These are phyloP conservation scores for Mus minutoides DNA, from an alignment of 2,797 vertebrate genomes.

Conservation along the genomic window DNA sequence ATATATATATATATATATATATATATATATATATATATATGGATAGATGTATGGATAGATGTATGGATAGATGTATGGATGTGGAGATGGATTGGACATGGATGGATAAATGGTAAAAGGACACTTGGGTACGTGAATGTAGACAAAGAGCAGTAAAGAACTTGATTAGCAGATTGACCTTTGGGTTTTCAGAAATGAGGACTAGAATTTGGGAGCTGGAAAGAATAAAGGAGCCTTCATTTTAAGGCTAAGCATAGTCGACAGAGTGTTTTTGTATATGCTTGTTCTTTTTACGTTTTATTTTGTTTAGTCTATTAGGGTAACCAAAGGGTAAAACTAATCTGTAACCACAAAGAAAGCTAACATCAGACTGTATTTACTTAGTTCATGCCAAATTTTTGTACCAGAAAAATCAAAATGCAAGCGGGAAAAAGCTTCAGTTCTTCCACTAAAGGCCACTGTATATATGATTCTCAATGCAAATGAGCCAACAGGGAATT, in stretches of 20 bases:
- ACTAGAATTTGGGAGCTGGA: neutral
- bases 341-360: neutral
- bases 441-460: neutral
- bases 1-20: neutral
- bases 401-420: neutral
- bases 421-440: neutral
- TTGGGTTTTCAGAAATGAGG: neutral
- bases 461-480: neutral
- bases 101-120: neutral
- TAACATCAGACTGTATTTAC: neutral
- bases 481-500: slow-evolving; percentile 49
- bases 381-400: slow-evolving; percentile 8
- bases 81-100: neutral
- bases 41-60: accelerated
- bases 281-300: neutral
- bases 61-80: neutral
- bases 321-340: neutral
- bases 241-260: neutral
- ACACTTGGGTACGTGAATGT: neutral
- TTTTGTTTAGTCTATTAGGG: slow-evolving; percentile 1
- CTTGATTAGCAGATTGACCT: neutral
- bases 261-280: neutral
- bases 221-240: neutral
- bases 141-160: neutral
- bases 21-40: neutral